A percentile compares a stretch with the other conserved stretches of the same genome.
Evolutionary conservation across 2,113 vertebrate genomes (phyloP).

Genomic region (Mormoops blainvillei): DNA sequence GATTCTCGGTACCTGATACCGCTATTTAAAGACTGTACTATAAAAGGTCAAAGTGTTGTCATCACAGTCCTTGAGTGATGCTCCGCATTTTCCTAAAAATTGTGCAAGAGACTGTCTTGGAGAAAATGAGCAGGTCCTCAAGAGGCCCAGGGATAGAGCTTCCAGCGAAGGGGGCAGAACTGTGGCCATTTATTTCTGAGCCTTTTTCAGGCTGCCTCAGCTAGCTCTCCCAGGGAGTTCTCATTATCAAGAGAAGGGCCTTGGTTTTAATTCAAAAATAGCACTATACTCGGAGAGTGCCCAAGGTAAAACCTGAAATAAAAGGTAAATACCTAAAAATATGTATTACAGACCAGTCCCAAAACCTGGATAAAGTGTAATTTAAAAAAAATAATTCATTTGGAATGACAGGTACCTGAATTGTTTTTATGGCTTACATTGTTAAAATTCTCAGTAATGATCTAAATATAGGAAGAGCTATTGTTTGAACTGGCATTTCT

Average conservation of each 20-base stretch:
- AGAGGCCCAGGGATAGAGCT: background rate
- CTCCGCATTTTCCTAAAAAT: background rate
- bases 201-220: background rate
- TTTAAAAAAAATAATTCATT: background rate
- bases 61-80: background rate
- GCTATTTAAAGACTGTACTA: background rate
- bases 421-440: background rate
- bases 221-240: background rate
- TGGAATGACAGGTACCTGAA: background rate
- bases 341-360: background rate
- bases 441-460: conserved; percentile 23
- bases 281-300: background rate
- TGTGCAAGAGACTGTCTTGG: background rate
- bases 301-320: background rate
- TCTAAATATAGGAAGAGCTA: background rate
- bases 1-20: background rate
- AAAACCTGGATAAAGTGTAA: background rate
- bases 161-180: background rate
- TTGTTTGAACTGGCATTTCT: conserved; percentile 42
- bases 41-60: conserved; percentile 1
- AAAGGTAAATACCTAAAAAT: background rate
- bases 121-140: background rate
- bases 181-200: background rate
- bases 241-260: background rate
- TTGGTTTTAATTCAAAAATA: background rate